Percentiles rank a stretch among this genome's conserved stretches.
These are phyloP conservation scores for Orthosia incerta DNA, from an alignment of 2,888 invertebrate species.

Conservation along the genomic window DNA sequence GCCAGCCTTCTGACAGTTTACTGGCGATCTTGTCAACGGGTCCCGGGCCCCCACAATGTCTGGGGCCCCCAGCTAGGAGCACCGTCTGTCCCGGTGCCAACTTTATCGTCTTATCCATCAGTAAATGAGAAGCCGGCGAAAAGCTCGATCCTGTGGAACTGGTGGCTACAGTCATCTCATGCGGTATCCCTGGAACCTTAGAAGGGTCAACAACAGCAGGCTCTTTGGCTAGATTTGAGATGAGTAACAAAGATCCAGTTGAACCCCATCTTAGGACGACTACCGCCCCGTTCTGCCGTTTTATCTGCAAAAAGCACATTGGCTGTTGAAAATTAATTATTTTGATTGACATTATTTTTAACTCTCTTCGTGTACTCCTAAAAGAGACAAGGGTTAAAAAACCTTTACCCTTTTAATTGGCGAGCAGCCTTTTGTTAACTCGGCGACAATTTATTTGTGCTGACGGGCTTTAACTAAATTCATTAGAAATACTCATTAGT, in stretches of 20 bases:
- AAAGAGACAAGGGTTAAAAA: slow-evolving; percentile 42
- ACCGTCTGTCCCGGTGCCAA: slow-evolving; percentile 81
- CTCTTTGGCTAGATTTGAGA: slow-evolving; percentile 86
- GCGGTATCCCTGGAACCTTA: slow-evolving; percentile 81
- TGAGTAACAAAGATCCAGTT: slow-evolving; percentile 80
- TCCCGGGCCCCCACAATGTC: slow-evolving; percentile 87
- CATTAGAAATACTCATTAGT: slow-evolving; percentile 32
- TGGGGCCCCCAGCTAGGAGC: slow-evolving; percentile 81
- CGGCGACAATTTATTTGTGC: slow-evolving; percentile 29
- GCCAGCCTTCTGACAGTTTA: slow-evolving; percentile 88
- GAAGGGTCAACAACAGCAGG: slow-evolving; percentile 87
- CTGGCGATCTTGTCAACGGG: slow-evolving; percentile 87
- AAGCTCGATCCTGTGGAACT: slow-evolving; percentile 81
- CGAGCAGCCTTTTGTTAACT: slow-evolving; percentile 15
- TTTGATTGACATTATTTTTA: slow-evolving; percentile 50
- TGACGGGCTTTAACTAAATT: slow-evolving; percentile 27
- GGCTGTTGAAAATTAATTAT: slow-evolving; percentile 44
- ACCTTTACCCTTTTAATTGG: slow-evolving; percentile 28
- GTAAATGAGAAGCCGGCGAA: slow-evolving; percentile 77
- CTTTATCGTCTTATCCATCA: slow-evolving; percentile 78
- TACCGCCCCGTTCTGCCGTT: slow-evolving; percentile 89
- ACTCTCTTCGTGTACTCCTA: slow-evolving; percentile 16
- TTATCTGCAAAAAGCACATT: slow-evolving; percentile 83
- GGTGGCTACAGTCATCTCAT: slow-evolving; percentile 82
- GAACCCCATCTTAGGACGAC: slow-evolving; percentile 85